Evolutionary conservation across 1,140 invertebrate species (phyloP), one percentile per base, ranked within the genome.

Genomic region (Drosophila kikkawai): DNA sequence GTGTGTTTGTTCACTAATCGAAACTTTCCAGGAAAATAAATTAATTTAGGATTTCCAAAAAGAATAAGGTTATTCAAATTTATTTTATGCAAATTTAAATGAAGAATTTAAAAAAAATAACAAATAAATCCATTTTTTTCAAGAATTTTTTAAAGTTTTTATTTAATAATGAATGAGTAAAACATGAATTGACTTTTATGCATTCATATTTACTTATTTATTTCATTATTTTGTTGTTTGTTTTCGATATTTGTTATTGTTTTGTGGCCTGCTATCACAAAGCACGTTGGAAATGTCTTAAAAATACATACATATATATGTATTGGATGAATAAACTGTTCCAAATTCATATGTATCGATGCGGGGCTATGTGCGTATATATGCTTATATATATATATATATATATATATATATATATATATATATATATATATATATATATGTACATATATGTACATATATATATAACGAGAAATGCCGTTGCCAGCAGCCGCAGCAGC

Each of bases 381-480:
- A 60, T 63, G 53, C 42, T 39, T 55, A 41, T 45, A 36, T 26
- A 50, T 44, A 34, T 64, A 19, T 47, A 29, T 37, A 42, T 63
- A 47, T 5, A 45, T 37, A 36, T 50, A 45, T n/a, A 34, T 17
- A 8, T 13, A 37, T 0, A 13, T 32, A 51, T 32, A 39, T 58
- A 11, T 51, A 32, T 64, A n/a, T 22, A 51, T 32, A 39, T 58
- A 11, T 58, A 42, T 84, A 75, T 78, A 70, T n/a, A 34, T 17
- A 8, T 13, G 32, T 0, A 13, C 26, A 51, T 32, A 39, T 58
- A 11, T 51, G 22, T 64, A n/a, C 26, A 51, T 32, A 39, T 58
- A 11, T 58, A 42, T 84, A 75, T 78, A 70, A 55, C 56, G 55
- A 87, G 71, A 87, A 87, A 80, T 88, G 83, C 82, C 66, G 45